A percentile compares a stretch with the other conserved stretches of the same genome.
These are phyloP conservation scores for Prunella fulvescens DNA, from an alignment of 2,113 vertebrate genomes.

Conservation along the genomic window DNA sequence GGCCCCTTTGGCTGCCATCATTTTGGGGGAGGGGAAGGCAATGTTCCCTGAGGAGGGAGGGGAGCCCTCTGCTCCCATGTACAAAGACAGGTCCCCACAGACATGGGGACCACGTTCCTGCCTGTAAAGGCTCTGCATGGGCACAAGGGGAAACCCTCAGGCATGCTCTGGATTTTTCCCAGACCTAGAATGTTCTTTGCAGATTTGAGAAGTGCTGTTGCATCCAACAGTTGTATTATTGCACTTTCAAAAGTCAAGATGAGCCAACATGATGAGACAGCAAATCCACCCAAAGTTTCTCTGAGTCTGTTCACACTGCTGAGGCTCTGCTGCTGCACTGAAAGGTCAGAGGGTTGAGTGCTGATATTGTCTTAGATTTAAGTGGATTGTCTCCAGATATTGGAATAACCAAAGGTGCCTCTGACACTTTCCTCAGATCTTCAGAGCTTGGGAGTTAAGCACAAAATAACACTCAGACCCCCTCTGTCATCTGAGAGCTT, in stretches of 20 bases:
- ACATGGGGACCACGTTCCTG: accelerated
- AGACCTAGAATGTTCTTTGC: neutral
- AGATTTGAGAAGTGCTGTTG: neutral
- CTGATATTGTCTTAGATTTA: neutral
- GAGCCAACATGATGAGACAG: neutral
- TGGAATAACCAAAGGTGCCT: neutral
- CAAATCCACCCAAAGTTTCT: neutral
- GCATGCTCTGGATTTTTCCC: neutral
- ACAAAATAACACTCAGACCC: neutral
- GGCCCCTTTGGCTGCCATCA: neutral
- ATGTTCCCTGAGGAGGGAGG: neutral
- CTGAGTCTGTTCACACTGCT: neutral
- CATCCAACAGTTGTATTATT: neutral
- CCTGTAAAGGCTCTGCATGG: neutral
- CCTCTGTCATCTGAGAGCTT: neutral
- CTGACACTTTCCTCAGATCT: neutral
- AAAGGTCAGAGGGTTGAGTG: neutral
- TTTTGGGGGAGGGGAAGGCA: too few species aligned
- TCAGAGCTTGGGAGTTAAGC: neutral
- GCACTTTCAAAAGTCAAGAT: neutral
- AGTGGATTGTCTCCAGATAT: neutral
- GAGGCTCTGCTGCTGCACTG: neutral
- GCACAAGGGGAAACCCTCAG: neutral
- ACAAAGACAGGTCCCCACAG: neutral
- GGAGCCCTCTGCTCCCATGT: neutral